Conservation (phyloP, 2,797 vertebrate genomes). For the Muraenolepis orangiensis region DNA sequence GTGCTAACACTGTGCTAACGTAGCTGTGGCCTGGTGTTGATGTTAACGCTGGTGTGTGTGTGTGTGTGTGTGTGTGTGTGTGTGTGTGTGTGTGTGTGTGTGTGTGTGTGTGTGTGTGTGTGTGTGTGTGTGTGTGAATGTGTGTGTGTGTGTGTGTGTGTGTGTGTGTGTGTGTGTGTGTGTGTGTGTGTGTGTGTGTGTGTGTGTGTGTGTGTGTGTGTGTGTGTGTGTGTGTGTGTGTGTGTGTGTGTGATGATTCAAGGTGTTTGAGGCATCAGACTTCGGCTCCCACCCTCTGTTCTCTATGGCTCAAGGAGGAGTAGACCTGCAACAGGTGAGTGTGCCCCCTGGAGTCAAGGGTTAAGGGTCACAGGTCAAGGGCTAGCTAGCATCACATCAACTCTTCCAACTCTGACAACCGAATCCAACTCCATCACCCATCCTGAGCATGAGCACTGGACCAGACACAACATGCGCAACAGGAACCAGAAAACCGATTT, state of each 20-base stretch:
- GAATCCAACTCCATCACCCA: too few relatives aligned
- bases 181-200: too few relatives aligned
- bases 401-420: not conserved
- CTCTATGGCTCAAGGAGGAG: conserved; percentile 73
- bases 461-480: too few relatives aligned
- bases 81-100: not conserved
- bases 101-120: conserved; percentile 20
- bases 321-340: conserved; percentile 79
- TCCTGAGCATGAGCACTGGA: too few relatives aligned
- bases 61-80: too few relatives aligned
- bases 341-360: conserved; percentile 10
- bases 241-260: conserved; percentile 56
- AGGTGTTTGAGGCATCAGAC: conserved; percentile 78
- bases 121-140: conserved; percentile 48
- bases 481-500: too few relatives aligned
- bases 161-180: not conserved
- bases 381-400: not conserved
- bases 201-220: not conserved
- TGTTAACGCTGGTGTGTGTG: too few relatives aligned
- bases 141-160: too few relatives aligned
- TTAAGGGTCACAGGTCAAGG: conserved; percentile 17
- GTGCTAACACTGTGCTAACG: not conserved
- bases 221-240: conserved; percentile 20
- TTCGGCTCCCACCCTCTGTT: conserved; percentile 77
- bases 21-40: too few relatives aligned